Evolutionary conservation across 1,140 invertebrate species (phyloP), one percentile per base, ranked within the genome.

Genomic region (Drosophila prosaltans): DNA sequence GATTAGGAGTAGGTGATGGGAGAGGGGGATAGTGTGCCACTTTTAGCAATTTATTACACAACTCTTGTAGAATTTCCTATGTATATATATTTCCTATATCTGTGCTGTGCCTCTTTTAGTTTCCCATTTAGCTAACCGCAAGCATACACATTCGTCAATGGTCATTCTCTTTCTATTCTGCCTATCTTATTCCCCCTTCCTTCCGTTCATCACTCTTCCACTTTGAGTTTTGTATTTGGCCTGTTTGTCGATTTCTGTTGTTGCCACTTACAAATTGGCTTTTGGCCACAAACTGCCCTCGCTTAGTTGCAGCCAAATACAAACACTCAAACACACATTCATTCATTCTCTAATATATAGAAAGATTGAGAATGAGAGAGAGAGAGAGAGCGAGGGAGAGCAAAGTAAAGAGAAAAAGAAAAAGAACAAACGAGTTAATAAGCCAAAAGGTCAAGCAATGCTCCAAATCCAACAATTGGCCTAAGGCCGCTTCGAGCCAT

Each of bases 231-330:
- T 59, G 54, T 26, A 55, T 65, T 65, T 71, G 64, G 69, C 41
- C 62, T 67, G 64, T 70, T 64, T 75, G 64, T 65, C 76, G 63
- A 59, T 75, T 75, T 67, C 68, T 78, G 73, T 75, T 79, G 76
- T 71, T 78, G 76, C 76, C 73, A 79, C 73, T 79, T 76, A 79
- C 76, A 76, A 79, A 75, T 79, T 76, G 76, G 76, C 72, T 78
- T 71, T 72, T 65, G 72, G 76, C 72, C 76, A 75, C 76, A 78
- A 75, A 78, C 65, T 72, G 68, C 76, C 68, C 60, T 71, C 72
- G 72, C 66, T 78, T 74, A 63, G 67, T 63, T 68, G 64, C 70
- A 39, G 8, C 41, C 63, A 41, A 36, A 36, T 36, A 36, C 32
- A 36, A 36, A 7, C 32, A 36, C 6, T 4, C 45, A 51, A 8